Evolutionary conservation across 2,888 invertebrate species (phyloP).

Genomic region (Heliconius ismenius): DNA sequence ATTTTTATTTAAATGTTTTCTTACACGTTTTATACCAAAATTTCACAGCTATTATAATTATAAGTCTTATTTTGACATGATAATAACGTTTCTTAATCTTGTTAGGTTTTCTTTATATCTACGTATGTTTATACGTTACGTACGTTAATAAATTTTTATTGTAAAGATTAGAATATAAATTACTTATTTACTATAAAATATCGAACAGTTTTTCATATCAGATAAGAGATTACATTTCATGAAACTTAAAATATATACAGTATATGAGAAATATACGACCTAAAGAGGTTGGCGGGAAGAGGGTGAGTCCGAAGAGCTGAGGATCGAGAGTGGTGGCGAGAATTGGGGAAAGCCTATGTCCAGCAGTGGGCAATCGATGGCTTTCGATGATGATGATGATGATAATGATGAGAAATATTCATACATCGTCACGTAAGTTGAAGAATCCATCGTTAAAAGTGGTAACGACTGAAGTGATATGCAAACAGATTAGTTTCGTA

Average conservation of each 20-base stretch:
- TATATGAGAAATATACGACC: neutral
- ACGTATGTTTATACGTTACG: neutral
- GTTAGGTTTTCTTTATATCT: neutral
- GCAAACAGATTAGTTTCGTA: slow-evolving; percentile 7
- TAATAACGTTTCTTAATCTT: neutral
- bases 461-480: slow-evolving; percentile 16
- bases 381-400: no score
- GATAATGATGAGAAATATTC: neutral
- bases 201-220: neutral
- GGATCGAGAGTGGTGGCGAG: no score
- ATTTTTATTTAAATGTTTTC: neutral
- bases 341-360: no score
- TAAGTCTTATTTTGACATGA: neutral
- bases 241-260: neutral
- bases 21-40: neutral
- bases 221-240: slow-evolving; percentile 6
- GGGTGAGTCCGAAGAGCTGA: no score
- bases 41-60: neutral
- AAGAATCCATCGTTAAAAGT: neutral
- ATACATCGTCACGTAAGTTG: slow-evolving; percentile 10
- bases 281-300: no score
- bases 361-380: no score
- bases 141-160: neutral
- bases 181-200: neutral
- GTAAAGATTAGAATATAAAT: slow-evolving; percentile 3